phyloP scores from a whole-genome alignment of 23 tunicate genomes.

The Oikopleura vanhoeffeni region DNA sequence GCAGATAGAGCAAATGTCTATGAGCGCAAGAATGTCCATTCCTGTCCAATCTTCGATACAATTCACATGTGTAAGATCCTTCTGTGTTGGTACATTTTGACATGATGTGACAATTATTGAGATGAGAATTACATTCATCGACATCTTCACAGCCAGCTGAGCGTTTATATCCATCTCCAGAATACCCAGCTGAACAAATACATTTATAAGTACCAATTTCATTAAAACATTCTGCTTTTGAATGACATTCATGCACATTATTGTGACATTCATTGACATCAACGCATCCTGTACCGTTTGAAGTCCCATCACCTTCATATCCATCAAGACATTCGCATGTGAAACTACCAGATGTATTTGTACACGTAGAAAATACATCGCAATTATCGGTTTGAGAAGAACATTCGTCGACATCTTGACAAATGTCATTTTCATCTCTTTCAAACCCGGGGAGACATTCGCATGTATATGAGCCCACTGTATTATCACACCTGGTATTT shows the following conservation, averaged over 20 bases:
- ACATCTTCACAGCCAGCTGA: neutral
- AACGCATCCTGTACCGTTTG: neutral
- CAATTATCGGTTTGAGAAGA: neutral
- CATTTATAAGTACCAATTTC: neutral
- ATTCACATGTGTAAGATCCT: neutral
- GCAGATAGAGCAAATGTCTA: neutral
- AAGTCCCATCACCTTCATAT: neutral
- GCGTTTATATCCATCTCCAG: neutral
- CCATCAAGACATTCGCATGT: neutral
- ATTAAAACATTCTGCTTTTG: neutral
- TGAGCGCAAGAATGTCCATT: neutral
- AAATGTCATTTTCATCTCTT: neutral
- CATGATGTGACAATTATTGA: neutral
- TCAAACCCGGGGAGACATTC: neutral
- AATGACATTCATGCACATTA: neutral
- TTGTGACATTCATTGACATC: neutral
- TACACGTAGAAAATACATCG: neutral
- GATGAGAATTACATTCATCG: neutral
- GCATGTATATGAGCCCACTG: neutral
- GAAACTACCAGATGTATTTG: neutral
- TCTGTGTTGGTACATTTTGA: neutral
- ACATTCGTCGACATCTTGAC: constrained; percentile 9
- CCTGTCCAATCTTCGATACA: constrained; percentile 5
- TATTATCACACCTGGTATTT: neutral
- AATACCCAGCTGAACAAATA: neutral